A percentile compares a stretch with the other conserved stretches of the same genome.
These are phyloP conservation scores for Parazoanthus swiftii DNA, from an alignment of 92 coral and sea anemone genomes.

Conservation along the genomic window DNA sequence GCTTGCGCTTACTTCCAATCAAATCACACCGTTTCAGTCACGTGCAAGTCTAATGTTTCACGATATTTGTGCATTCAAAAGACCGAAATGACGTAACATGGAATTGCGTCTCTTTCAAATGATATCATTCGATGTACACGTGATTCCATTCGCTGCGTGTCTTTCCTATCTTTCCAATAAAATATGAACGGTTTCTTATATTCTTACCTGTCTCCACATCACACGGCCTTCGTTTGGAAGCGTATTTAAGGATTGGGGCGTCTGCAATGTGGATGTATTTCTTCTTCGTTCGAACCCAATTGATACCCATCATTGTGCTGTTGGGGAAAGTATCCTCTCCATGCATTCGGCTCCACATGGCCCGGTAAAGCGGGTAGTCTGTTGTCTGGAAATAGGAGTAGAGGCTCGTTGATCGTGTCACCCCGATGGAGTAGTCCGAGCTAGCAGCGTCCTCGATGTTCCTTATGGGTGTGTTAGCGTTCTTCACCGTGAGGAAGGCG, in stretches of 20 bases:
- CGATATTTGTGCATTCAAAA: too few relatives aligned
- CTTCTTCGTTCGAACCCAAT: slow-evolving; percentile 57
- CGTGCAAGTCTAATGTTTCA: too few relatives aligned
- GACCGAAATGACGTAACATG: too few relatives aligned
- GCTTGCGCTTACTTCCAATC: too few relatives aligned
- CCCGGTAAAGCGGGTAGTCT: slow-evolving; percentile 52
- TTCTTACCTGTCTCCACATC: slow-evolving; percentile 55
- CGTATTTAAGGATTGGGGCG: slow-evolving; percentile 61
- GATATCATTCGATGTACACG: too few relatives aligned
- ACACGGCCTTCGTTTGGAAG: slow-evolving; percentile 57
- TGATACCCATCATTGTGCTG: slow-evolving; percentile 43
- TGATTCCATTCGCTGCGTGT: too few relatives aligned
- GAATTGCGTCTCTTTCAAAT: too few relatives aligned
- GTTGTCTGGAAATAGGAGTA: slow-evolving; percentile 56
- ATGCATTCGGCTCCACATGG: slow-evolving; percentile 56
- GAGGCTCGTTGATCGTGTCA: slow-evolving; percentile 45
- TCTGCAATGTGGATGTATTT: slow-evolving; percentile 53
- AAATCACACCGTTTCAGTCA: too few relatives aligned
- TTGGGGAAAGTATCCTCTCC: slow-evolving; percentile 44
- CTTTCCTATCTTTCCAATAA: too few relatives aligned
- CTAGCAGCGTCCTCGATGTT: slow-evolving; percentile 53
- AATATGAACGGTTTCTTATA: too few relatives aligned
- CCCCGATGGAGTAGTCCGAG: slow-evolving; percentile 55
- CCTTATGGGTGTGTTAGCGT: slow-evolving; percentile 22
- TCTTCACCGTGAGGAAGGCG: slow-evolving; percentile 55